A percentile compares a stretch with the other conserved stretches of the same genome.
These are phyloP conservation scores for Octodon degus DNA, from an alignment of 2,113 vertebrate species.

Conservation along the genomic window DNA sequence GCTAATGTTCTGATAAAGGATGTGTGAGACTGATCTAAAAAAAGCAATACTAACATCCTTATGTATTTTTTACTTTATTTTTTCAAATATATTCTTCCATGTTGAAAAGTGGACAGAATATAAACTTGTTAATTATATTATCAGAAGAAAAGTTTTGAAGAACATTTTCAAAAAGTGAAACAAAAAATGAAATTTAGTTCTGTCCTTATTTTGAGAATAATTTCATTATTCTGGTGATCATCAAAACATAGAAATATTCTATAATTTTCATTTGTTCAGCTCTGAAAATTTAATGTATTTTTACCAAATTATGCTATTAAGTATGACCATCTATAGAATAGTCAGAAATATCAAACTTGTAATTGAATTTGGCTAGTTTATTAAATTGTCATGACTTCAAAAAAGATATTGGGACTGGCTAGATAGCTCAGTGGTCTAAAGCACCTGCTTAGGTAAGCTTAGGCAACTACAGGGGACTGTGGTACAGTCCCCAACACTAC, in stretches of 20 bases:
- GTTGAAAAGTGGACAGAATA: neutral
- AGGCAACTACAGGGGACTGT: no score
- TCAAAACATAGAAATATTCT: neutral
- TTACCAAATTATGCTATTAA: neutral
- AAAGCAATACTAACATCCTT: neutral
- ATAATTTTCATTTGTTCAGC: neutral
- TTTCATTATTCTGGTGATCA: constrained; percentile 49
- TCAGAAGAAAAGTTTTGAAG: neutral
- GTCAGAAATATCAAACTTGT: neutral
- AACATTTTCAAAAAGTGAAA: neutral
- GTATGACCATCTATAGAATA: neutral
- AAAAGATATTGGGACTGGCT: neutral
- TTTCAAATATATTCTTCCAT: neutral
- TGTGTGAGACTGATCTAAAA: neutral
- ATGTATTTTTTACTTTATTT: neutral
- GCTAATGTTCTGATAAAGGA: neutral
- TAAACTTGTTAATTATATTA: neutral
- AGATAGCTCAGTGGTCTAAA: no score
- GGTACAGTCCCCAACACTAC: no score
- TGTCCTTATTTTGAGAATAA: constrained; percentile 45
- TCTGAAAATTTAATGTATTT: constrained; percentile 25
- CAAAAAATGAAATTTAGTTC: constrained; percentile 1
- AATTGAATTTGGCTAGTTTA: neutral
- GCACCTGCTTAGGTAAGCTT: no score
- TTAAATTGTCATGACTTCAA: neutral